These are phyloP conservation scores for Oreochromis spilurus DNA, from an alignment of 2,113 vertebrate genomes.

Conservation along the genomic window DNA sequence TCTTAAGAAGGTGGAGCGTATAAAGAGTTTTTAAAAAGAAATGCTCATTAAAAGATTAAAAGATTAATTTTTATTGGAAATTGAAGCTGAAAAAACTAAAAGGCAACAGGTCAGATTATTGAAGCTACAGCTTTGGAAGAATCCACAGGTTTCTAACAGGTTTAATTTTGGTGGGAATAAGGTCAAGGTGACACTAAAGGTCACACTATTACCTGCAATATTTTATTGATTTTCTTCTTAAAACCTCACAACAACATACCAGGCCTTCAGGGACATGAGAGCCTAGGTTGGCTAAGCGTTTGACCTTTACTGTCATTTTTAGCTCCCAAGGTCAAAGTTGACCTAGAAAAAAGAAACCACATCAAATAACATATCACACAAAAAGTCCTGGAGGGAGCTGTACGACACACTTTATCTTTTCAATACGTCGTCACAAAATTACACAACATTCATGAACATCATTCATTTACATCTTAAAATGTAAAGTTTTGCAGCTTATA, in stretches of 20 bases:
- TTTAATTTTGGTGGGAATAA: accelerated
- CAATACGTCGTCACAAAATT: neutral
- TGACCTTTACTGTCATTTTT: neutral
- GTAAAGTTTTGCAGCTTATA: neutral
- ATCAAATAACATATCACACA: accelerated
- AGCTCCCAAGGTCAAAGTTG: neutral
- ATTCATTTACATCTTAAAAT: neutral
- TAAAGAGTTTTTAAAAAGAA: neutral
- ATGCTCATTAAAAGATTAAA: neutral
- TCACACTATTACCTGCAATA: neutral
- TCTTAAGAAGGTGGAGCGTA: neutral
- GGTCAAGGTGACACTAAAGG: neutral
- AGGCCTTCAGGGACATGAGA: neutral
- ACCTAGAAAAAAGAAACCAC: neutral
- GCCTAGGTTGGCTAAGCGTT: neutral
- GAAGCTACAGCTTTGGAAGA: neutral
- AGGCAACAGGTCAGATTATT: neutral
- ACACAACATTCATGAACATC: neutral
- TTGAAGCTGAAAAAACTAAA: neutral
- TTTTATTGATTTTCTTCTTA: neutral
- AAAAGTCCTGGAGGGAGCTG: neutral
- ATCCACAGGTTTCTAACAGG: accelerated
- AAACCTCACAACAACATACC: neutral
- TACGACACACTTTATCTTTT: neutral
- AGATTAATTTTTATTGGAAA: accelerated